Percentiles rank a stretch among this genome's conserved stretches.
phyloP scores from a whole-genome alignment of 2,113 vertebrate species.

The Ellobius talpinus region DNA sequence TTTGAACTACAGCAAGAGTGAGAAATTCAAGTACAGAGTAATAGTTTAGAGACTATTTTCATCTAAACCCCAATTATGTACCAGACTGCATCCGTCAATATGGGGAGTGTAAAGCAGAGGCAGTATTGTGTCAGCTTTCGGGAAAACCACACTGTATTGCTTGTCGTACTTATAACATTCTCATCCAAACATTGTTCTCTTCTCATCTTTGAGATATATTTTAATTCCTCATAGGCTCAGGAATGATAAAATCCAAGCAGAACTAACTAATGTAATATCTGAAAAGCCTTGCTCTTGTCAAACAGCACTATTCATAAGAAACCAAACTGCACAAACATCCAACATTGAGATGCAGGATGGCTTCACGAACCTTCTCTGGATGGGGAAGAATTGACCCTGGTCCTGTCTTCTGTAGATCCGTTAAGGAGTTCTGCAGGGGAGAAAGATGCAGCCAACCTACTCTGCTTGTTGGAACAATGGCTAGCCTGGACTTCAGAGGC shows the following conservation, averaged over 20 bases:
- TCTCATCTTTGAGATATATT: background rate
- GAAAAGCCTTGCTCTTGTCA: background rate
- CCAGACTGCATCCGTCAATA: no score
- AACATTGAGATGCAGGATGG: background rate
- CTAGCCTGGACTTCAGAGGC: background rate
- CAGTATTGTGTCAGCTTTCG: background rate
- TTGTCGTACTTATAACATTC: background rate
- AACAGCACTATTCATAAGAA: background rate
- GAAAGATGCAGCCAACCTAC: background rate
- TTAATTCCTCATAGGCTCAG: background rate
- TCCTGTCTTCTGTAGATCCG: background rate
- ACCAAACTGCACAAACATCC: background rate
- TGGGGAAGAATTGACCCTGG: rapidly evolving
- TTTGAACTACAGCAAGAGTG: background rate
- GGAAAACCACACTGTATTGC: background rate
- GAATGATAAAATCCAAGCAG: background rate
- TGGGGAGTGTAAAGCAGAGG: background rate
- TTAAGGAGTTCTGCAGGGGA: rapidly evolving
- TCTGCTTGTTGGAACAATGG: background rate
- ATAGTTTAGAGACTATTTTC: background rate
- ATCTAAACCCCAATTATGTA: background rate
- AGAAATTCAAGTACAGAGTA: background rate
- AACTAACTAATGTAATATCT: background rate
- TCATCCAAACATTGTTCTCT: background rate
- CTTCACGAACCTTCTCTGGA: background rate